Base-by-base conservation (phyloP, 2,113 vertebrate species). In the Motacilla tschutschensis region DNA sequence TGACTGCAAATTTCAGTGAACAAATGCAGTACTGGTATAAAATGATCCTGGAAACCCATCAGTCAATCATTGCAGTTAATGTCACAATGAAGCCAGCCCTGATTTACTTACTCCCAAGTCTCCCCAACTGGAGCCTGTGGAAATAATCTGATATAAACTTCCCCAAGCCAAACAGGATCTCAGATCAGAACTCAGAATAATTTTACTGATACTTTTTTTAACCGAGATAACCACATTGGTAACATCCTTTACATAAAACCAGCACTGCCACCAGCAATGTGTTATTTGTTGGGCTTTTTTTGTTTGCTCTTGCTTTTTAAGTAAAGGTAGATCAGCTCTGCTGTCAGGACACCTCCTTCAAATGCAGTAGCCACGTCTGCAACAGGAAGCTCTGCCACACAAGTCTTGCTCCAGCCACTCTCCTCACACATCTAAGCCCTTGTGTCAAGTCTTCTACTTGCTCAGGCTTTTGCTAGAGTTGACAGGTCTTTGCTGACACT, bases 401-500 rank as follows among this genome's bases (percentile, higher is more conserved):
- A 66, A 5, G 14, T 70, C 54, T 78, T 43, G 29, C 16, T 41
- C 31, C 70, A 53, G 57, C 53, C 71, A 44, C 33, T 55, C 47
- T 69, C 40, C 57, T 73, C 5, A 4, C 20, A 22, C 25, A 55
- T 57, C 28, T 60, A 62, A 87, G n/a, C 41, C 44, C 59, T 66
- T 43, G 54, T 38, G 44, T 76, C 73, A 84, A 38, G 63, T 28
- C 55, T 58, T 65, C 46, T 43, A 54, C 70, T 40, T 59, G 31
- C 50, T 74, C 38, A 72, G 51, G 53, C 31, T 72, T 79, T 66
- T 53, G 66, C 79, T 64, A 8, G 67, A 65, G 57, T 17, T 70
- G 69, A 71, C 72, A 74, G 65, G 78, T 40, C 57, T 85, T 71
- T 82, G 66, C 76, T 95, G 76, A 92, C 64, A 44, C 58, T 31